phyloP scores from a whole-genome alignment of 2,888 invertebrate species.

The Neelides folsomi region DNA sequence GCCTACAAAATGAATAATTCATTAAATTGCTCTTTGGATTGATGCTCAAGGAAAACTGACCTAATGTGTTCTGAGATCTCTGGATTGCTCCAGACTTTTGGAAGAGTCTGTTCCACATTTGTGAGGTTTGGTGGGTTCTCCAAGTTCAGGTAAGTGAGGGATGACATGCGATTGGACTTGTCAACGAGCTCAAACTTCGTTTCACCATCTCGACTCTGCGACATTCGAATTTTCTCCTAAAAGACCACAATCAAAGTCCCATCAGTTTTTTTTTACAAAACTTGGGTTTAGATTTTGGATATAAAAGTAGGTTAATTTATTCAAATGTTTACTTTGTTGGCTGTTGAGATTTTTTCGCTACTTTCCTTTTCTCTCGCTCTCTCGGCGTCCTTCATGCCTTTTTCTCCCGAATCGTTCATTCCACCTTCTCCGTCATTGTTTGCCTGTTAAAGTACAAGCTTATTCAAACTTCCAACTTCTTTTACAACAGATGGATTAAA shows the following conservation, averaged over 20 bases:
- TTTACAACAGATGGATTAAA: constrained; percentile 5
- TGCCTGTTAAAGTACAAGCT: constrained; percentile 4
- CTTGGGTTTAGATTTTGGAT: constrained; percentile 2
- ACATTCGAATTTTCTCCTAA: constrained; percentile 3
- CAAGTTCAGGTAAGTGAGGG: constrained; percentile 31
- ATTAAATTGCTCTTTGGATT: neutral
- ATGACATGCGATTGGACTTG: constrained; percentile 28
- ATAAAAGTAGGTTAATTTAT: neutral
- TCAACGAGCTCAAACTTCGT: constrained; percentile 18
- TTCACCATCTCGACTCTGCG: constrained; percentile 1
- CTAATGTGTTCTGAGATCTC: constrained; percentile 41
- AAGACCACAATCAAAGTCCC: too few relatives aligned
- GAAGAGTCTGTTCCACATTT: constrained; percentile 40
- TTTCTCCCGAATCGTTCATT: constrained; percentile 16
- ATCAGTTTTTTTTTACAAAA: too few relatives aligned
- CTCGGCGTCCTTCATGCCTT: constrained; percentile 18
- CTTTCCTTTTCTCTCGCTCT: constrained; percentile 3
- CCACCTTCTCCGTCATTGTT: constrained; percentile 14
- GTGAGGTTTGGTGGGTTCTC: constrained; percentile 19
- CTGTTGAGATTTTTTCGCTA: neutral
- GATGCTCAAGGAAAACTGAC: constrained; percentile 26
- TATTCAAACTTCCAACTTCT: too few relatives aligned
- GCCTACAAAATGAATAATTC: constrained; percentile 41
- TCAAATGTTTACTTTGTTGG: neutral
- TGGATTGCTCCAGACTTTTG: constrained; percentile 65